Conservation (phyloP, 2,797 vertebrate genomes). For the Oreochromis grahami region DNA sequence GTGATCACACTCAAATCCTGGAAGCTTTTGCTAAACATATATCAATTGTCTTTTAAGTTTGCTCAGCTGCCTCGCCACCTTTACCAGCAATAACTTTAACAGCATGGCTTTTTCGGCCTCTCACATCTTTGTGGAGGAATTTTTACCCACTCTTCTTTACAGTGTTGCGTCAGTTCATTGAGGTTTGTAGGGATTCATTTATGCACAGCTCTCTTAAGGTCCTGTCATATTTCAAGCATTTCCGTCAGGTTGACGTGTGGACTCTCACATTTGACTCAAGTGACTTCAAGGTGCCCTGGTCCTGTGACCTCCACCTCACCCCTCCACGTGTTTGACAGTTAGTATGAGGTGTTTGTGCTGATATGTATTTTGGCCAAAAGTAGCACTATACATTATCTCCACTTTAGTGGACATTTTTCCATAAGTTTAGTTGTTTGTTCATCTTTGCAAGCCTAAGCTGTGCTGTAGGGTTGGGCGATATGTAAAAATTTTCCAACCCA, state of each 20-base stretch:
- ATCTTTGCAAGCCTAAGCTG: not conserved
- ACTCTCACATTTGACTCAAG: not conserved
- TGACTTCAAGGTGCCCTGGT: not conserved
- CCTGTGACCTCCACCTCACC: not conserved
- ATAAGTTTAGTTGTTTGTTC: not conserved
- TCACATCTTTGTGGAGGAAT: not conserved
- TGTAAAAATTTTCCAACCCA: too few relatives aligned
- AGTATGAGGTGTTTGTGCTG: not conserved
- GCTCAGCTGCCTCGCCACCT: not conserved
- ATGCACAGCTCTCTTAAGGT: not conserved
- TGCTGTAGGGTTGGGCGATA: not conserved
- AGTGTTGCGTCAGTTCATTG: not conserved
- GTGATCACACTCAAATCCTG: not conserved
- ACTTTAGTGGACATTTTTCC: not conserved
- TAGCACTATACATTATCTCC: not conserved
- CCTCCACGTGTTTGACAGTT: not conserved
- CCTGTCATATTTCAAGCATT: not conserved
- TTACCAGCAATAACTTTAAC: not conserved
- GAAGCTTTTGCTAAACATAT: not conserved
- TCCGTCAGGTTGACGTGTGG: not conserved
- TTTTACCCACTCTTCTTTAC: not conserved
- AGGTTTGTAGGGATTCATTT: not conserved
- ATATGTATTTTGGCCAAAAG: not conserved
- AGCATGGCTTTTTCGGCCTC: not conserved
- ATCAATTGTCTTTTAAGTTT: not conserved